Evolutionary conservation across 2,888 invertebrate genomes (phyloP).

Genomic region (Mesorhabditis sp.): DNA sequence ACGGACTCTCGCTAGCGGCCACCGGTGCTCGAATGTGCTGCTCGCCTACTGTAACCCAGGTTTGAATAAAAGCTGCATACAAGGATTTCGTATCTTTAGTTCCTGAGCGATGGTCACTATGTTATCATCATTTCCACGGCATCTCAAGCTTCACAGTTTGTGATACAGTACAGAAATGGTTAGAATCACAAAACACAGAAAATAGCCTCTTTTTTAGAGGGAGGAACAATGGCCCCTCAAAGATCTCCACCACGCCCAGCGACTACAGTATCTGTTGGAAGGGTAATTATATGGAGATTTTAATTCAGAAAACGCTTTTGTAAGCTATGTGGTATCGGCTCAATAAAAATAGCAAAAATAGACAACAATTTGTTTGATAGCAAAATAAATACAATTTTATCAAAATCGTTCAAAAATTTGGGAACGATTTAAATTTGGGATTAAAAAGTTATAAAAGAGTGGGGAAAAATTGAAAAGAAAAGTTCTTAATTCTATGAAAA

Average conservation of each 20-base stretch:
- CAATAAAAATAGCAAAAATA: too few relatives aligned
- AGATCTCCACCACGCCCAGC: background rate
- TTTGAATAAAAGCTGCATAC: background rate
- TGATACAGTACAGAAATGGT: conserved; percentile 2
- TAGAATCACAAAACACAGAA: background rate
- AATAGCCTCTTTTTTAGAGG: conserved; percentile 2
- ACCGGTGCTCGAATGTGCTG: background rate
- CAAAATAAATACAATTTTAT: too few relatives aligned
- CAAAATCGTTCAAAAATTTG: too few relatives aligned
- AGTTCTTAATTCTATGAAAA: too few relatives aligned
- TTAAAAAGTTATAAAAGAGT: too few relatives aligned
- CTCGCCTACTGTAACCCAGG: background rate
- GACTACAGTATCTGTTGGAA: background rate
- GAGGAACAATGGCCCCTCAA: background rate
- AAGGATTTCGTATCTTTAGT: background rate
- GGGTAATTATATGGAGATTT: background rate
- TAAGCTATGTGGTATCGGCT: too few relatives aligned
- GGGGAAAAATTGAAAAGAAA: too few relatives aligned
- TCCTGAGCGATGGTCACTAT: background rate
- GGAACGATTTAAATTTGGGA: too few relatives aligned
- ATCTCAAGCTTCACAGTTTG: background rate
- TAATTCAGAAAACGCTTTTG: too few relatives aligned
- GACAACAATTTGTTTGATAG: too few relatives aligned
- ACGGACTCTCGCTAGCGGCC: background rate
- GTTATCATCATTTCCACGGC: background rate